Evolutionary conservation across 2,888 invertebrate species (phyloP).

Genomic region (Xestia sexstrigata): DNA sequence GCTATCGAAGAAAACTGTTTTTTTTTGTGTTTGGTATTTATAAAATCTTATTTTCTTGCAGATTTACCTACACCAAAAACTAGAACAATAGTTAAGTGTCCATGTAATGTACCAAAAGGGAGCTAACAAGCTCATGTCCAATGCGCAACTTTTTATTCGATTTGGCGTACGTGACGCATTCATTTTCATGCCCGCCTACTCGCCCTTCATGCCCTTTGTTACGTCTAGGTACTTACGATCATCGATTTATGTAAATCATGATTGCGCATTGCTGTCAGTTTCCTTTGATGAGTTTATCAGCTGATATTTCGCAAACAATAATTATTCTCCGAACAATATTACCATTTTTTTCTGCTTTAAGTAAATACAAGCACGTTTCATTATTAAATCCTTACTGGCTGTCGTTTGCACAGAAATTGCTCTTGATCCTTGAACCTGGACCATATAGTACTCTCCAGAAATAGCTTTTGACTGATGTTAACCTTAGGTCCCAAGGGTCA

Average conservation of each 20-base stretch:
- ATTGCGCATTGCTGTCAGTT: constrained; percentile 38
- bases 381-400: neutral
- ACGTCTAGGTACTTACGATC: constrained; percentile 17
- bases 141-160: constrained; percentile 37
- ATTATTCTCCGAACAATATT: neutral
- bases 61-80: neutral
- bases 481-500: neutral
- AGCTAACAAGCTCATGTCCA: neutral
- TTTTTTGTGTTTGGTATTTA: neutral
- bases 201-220: constrained; percentile 25
- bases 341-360: neutral
- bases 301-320: neutral
- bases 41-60: neutral
- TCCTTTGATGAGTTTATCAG: neutral
- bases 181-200: constrained; percentile 31
- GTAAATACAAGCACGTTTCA: neutral
- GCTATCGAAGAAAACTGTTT: neutral
- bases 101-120: neutral
- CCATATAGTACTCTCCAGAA: neutral
- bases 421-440: neutral
- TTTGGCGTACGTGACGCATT: constrained; percentile 45
- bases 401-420: neutral
- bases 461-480: neutral
- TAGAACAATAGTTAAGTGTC: neutral
- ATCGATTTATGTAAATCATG: constrained; percentile 45